Conservation (phyloP, 2,888 invertebrate genomes). For the Leptopilina myrica region DNA sequence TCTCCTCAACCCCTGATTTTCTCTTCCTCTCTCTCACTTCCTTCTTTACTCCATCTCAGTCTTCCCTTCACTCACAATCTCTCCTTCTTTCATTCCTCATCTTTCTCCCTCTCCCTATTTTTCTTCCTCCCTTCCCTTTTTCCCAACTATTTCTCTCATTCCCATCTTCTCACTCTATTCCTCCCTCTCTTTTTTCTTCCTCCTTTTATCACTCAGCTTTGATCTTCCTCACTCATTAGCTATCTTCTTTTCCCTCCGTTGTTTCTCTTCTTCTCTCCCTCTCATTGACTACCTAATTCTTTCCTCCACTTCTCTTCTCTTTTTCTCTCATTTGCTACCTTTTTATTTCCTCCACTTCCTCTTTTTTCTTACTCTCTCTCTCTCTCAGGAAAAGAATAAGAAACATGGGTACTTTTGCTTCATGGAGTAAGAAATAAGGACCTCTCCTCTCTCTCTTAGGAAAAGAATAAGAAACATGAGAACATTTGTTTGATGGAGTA, state of each 20-base stretch:
- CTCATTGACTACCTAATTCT: background rate
- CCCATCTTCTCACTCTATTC: background rate
- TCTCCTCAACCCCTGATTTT: background rate
- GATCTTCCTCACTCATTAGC: conserved; percentile 10
- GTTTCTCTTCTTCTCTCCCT: conserved; percentile 38
- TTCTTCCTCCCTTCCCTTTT: conserved; percentile 36
- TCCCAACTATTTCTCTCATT: conserved; percentile 32
- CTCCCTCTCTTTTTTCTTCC: background rate
- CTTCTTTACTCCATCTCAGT: conserved; percentile 27
- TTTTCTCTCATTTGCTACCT: conserved; percentile 22
- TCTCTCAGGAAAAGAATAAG: too few species aligned
- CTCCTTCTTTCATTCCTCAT: background rate
- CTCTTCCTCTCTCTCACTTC: background rate
- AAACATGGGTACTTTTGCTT: too few species aligned
- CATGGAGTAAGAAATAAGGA: too few species aligned
- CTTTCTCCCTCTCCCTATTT: background rate
- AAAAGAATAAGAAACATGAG: too few species aligned
- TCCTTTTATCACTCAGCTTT: background rate
- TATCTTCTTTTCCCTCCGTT: conserved; percentile 33
- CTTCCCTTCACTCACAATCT: conserved; percentile 29
- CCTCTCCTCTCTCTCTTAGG: too few species aligned
- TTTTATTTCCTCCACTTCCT: conserved; percentile 4
- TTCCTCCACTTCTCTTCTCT: conserved; percentile 23
- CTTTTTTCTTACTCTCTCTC: too few species aligned
- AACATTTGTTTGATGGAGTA: too few species aligned